phyloP scores from a whole-genome alignment of 2,888 invertebrate species.

The Drosophila mayaguana region DNA sequence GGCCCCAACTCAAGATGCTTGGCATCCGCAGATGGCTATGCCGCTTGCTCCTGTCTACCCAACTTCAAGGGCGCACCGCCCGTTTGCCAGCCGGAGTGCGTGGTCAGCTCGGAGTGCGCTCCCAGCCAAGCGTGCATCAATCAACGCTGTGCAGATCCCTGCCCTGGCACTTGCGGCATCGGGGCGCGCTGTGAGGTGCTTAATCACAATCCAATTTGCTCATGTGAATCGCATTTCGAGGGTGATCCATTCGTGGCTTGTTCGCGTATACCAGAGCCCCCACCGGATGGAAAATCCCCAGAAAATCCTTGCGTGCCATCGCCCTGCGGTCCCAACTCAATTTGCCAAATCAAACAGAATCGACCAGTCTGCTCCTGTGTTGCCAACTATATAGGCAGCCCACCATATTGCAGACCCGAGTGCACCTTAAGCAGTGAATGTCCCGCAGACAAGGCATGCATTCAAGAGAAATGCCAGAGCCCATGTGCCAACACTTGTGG shows the following conservation, averaged over 20 bases:
- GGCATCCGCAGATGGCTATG: constrained; percentile 89
- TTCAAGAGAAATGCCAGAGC: constrained; percentile 92
- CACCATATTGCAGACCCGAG: constrained; percentile 93
- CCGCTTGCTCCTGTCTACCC: constrained; percentile 92
- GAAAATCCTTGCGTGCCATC: constrained; percentile 87
- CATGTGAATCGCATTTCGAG: constrained; percentile 90
- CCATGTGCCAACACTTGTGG: constrained; percentile 93
- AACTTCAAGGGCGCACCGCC: constrained; percentile 92
- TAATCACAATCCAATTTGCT: constrained; percentile 94
- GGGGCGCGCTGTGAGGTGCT: constrained; percentile 91
- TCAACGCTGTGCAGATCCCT: constrained; percentile 93
- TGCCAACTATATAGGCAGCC: constrained; percentile 92
- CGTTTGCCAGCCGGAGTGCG: constrained; percentile 93
- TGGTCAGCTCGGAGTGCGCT: constrained; percentile 92
- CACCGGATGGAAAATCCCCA: constrained; percentile 83
- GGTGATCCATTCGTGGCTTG: constrained; percentile 94
- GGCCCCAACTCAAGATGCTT: constrained; percentile 92
- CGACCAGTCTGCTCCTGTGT: constrained; percentile 93
- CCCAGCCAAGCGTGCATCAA: constrained; percentile 92
- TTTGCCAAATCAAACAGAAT: constrained; percentile 92
- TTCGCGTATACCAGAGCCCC: constrained; percentile 77
- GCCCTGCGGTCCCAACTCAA: constrained; percentile 93
- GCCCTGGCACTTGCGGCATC: constrained; percentile 92
- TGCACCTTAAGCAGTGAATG: constrained; percentile 94
- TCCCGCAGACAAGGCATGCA: constrained; percentile 91